Base-by-base conservation (phyloP, 1,140 invertebrate genomes). In the Archivesica marissinica region DNA sequence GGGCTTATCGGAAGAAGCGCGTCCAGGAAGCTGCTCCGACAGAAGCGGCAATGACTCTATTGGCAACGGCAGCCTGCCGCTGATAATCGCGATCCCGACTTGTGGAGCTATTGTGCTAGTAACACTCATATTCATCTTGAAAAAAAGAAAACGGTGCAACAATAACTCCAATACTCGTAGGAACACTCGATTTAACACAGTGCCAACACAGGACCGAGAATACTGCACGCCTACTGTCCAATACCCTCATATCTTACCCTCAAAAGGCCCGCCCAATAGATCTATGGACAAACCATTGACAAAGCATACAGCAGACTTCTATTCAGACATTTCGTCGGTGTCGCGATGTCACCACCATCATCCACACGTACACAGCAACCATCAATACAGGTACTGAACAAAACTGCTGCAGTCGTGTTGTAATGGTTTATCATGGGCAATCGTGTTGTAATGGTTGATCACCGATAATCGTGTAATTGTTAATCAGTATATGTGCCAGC, bases 311-410 rank as follows among this genome's bases (percentile, higher is more conserved):
- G 79, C 91, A 56, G 91, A 92, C 75, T 90, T 90, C 66, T 91
- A 91, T 68, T 91, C 92, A 70, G 92, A 92, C 86, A 92, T 92
- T 79, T 92, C 92, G 38, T 92, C 92, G 0, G 91, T 92, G 6
- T 92, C 92, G 2, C 87, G 89, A 50, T 89, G 88, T 80, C 88
- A 90, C 30, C 89, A 89, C 76, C 86, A 86, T 66, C 85, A 86
- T 74, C 56, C 86, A 86, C 72, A 70, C 47, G 82, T 39, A 15
- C 83, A 70, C 33, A 52, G 38, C 47, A 74, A 74, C 41, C 52
- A 77, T 38, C 86, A 85, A 39, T 76, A 79, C n/a, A 39, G 77
- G 9, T 87, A 81, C 33, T 74, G 80, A 78, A 64, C n/a, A n/a
- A n/a, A n/a, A n/a, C n/a, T n/a, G n/a, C n/a, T n/a, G n/a, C n/a